Evolutionary conservation across 2,888 invertebrate genomes (phyloP).

Genomic region (Acleris literana): DNA sequence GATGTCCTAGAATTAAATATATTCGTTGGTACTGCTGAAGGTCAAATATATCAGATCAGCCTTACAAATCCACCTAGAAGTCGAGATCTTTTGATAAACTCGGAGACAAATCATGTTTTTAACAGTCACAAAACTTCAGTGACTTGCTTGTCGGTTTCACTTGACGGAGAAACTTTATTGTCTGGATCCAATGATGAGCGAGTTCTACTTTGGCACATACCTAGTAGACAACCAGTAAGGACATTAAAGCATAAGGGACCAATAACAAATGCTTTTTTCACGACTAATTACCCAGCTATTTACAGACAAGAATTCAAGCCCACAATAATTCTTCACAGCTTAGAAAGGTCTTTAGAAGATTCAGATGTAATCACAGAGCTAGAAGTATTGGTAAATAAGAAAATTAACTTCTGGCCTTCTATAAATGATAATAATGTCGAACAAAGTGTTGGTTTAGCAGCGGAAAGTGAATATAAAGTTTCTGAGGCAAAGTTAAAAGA

Average conservation of each 20-base stretch:
- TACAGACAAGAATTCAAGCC: conserved; percentile 84
- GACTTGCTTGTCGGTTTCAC: conserved; percentile 88
- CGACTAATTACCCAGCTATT: conserved; percentile 83
- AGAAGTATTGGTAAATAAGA: conserved; percentile 66
- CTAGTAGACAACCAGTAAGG: conserved; percentile 88
- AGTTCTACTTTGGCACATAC: conserved; percentile 92
- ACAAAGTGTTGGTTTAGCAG: conserved; percentile 2
- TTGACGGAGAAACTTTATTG: conserved; percentile 87
- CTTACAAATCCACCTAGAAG: conserved; percentile 87
- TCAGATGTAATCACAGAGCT: conserved; percentile 72
- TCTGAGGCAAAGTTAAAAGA: conserved; percentile 64
- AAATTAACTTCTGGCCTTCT: conserved; percentile 73
- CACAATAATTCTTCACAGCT: conserved; percentile 81
- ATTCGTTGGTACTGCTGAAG: conserved; percentile 89
- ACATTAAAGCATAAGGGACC: conserved; percentile 89
- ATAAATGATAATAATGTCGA: conserved; percentile 41
- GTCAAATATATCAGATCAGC: conserved; percentile 87
- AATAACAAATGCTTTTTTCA: conserved; percentile 88
- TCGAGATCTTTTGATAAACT: conserved; percentile 85
- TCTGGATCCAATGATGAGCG: conserved; percentile 90
- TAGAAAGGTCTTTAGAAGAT: conserved; percentile 86
- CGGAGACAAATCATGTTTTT: conserved; percentile 82
- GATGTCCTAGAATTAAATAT: conserved; percentile 88
- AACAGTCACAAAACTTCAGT: conserved; percentile 87
- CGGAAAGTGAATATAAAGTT: conserved; percentile 50